Base-by-base conservation (phyloP, 2,797 vertebrate genomes). In the Gobio occitaniae region DNA sequence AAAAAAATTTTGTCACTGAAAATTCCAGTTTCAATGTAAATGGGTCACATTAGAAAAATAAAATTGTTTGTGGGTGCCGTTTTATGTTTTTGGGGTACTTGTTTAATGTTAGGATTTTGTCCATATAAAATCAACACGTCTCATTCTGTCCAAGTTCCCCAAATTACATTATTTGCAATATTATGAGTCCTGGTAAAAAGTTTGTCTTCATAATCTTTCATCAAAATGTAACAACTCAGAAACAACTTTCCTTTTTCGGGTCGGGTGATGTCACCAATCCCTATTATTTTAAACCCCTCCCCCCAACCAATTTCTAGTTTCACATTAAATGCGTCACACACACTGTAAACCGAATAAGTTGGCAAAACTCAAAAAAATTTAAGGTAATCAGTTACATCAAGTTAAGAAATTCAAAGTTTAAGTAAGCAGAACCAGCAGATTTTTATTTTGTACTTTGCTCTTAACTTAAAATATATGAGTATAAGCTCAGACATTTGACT, bases 261-360 rank as follows among this genome's bases (percentile, higher is more conserved):
- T 76, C 21, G 6, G 12, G 21, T 56, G 74, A n/a, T 59, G 54
- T 59, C 52, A 78, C 4, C 15, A 63, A 78, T n/a, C 15, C 21
- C 76, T 47, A 38, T 63, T 11, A 47, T 44, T 29, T 78, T 17
- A 17, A 63, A 78, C 36, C n/a, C 75, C 54, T 41, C 54, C 54
- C 75, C 36, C 12, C 54, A 61, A 44, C 29, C 72, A 36, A 75
- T 54, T 13, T 75, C 48, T 29, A 75, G 48, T 75, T 56, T 54
- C 48, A 54, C 48, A 21, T 76, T 36, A 77, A 77, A 77, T 77
- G 50, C 6, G 7, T 78, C 54, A 25, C 36, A 38, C 38, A 38
- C 36, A 32, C 32, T 36, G 36, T 36, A 36, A 36, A 3, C 36
- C 36, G 36, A 36, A 36, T 41, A 41, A 41, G 38, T 41, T 41